These are phyloP conservation scores for Artibeus jamaicensis DNA, from an alignment of 2,797 vertebrate genomes.

Conservation along the genomic window DNA sequence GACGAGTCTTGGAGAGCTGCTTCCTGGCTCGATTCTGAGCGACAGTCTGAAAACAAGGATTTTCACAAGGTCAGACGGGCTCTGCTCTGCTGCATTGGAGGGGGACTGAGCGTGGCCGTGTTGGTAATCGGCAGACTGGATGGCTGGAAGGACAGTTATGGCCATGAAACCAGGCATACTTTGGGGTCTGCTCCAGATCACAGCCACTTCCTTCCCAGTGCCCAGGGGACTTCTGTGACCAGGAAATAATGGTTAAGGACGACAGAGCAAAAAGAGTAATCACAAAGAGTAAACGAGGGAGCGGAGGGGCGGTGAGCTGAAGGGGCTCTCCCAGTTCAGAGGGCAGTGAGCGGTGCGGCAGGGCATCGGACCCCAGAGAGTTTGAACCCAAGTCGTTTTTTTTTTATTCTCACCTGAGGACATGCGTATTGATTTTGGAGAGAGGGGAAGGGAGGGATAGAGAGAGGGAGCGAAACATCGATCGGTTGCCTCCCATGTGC, in stretches of 20 bases:
- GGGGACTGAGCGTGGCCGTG: neutral
- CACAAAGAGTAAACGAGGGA: no score
- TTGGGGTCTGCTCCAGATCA: neutral
- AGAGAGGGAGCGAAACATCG: neutral
- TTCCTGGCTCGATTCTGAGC: slow-evolving; percentile 94
- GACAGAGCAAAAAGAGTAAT: neutral
- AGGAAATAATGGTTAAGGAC: neutral
- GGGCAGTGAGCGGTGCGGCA: neutral
- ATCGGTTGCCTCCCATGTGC: neutral
- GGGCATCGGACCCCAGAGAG: neutral
- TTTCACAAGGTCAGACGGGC: slow-evolving; percentile 68
- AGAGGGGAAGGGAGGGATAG: neutral
- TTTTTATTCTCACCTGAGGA: neutral
- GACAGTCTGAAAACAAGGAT: slow-evolving; percentile 88
- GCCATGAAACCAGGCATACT: neutral
- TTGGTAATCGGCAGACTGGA: neutral
- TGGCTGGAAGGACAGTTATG: neutral
- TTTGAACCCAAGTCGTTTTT: neutral
- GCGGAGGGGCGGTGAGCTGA: neutral
- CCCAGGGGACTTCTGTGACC: neutral
- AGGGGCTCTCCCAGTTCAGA: neutral
- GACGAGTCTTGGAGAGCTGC: slow-evolving; percentile 92
- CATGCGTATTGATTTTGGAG: neutral
- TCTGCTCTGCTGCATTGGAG: neutral
- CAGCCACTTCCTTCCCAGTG: neutral